Base-by-base conservation (phyloP, 2,797 vertebrate genomes). In the Esox masquinongy region DNA sequence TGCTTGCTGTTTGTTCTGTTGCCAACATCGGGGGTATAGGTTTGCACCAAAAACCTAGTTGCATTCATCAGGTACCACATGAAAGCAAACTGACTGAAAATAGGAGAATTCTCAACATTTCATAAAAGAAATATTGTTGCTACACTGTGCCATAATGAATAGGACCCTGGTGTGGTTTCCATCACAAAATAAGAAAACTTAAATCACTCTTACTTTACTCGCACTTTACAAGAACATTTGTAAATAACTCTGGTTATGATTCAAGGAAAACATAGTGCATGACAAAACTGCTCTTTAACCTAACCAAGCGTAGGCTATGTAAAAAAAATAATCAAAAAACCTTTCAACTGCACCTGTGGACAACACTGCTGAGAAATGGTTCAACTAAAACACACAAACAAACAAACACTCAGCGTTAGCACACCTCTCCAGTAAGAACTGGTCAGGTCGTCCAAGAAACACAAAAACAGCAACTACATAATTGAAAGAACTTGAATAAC, bases 321-420 rank as follows among this genome's bases (percentile, higher is more conserved):
- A 79, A 8, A 79, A 68, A 74, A 72, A 64, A n/a, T n/a, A n/a
- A n/a, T n/a, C 39, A 43, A 6, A 43, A 49, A 53, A 31, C 79
- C 80, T 83, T 88, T 77, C 77, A 82, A 77, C 71, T 70, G 84
- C 82, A 39, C 5, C 39, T 86, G 78, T 77, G 80, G 87, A 82
- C 79, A 81, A 82, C 80, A 78, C 84, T 91, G 86, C 83, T 84
- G 81, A 82, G 86, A 91, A 92, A 88, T 87, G 77, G 79, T 84
- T 88, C 82, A 73, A 88, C 83, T 86, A 87, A 83, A 74, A 86
- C 36, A 79, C 22, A 75, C 34, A 80, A 61, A 74, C 82, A 91
- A 90, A 90, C 84, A 90, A 81, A 88, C 34, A 77, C 49, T 74
- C 77, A 59, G 19, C 3, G 34, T 15, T 19, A 29, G 50, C 83